Conservation (phyloP, 1,140 invertebrate genomes). For the Acromyrmex echinatior region DNA sequence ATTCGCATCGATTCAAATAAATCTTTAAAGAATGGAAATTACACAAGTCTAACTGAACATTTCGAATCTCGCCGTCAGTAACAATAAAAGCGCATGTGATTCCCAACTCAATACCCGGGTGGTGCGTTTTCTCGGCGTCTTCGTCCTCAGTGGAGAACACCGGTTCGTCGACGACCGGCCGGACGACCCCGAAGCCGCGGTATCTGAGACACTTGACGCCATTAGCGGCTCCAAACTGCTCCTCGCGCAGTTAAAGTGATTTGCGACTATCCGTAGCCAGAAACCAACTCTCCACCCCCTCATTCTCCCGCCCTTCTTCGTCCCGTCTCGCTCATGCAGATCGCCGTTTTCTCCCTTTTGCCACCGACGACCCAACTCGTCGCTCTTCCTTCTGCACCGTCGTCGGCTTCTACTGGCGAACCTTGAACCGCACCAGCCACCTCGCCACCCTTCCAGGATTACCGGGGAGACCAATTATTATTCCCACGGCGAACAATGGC, state of each 20-base stretch:
- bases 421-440: conserved; percentile 61
- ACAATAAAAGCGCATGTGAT: conserved; percentile 25
- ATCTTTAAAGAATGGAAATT: not conserved
- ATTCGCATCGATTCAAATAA: not conserved
- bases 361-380: conserved; percentile 52
- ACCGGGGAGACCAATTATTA: conserved; percentile 72
- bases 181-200: conserved; percentile 80
- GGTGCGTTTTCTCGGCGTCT: conserved; percentile 38
- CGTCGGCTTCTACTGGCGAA: conserved; percentile 55
- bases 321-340: conserved; percentile 26
- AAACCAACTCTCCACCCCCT: conserved; percentile 71
- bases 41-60: not conserved
- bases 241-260: conserved; percentile 86
- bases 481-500: conserved; percentile 69
- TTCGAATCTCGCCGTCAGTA: not conserved
- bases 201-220: conserved; percentile 86
- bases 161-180: conserved; percentile 73
- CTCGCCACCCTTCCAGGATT: conserved; percentile 64
- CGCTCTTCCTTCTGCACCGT: conserved; percentile 46
- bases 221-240: conserved; percentile 86
- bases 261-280: conserved; percentile 84
- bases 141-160: conserved; percentile 61
- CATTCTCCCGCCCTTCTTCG: conserved; percentile 39
- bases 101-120: not conserved
- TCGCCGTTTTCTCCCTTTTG: conserved; percentile 52